Conservation (phyloP, 2,797 vertebrate genomes). For the Orientallactaga sibirica region DNA sequence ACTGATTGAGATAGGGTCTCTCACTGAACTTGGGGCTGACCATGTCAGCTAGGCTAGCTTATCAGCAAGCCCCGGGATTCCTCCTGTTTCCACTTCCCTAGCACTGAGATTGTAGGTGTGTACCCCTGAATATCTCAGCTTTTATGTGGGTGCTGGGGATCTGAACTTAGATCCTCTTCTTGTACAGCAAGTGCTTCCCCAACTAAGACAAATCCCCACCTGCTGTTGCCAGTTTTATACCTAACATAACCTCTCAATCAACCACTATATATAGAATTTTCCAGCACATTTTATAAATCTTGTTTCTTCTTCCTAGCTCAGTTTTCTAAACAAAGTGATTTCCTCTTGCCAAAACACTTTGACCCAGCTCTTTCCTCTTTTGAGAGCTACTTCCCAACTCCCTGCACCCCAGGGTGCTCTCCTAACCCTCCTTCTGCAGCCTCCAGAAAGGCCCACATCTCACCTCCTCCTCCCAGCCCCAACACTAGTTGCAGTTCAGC, state of each 20-base stretch:
- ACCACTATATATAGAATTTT: not conserved
- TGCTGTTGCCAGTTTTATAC: not conserved
- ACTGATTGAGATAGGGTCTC: too few species aligned
- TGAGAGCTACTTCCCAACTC: not conserved
- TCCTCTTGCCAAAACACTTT: not conserved
- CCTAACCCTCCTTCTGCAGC: slow-evolving; percentile 20
- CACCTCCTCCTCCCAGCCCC: slow-evolving; percentile 76
- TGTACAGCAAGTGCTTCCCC: too few species aligned
- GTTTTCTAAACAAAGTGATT: slow-evolving; percentile 30
- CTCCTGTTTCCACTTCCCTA: too few species aligned
- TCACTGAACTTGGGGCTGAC: too few species aligned
- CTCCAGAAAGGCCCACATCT: slow-evolving; percentile 72
- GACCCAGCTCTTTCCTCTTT: not conserved
- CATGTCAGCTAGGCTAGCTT: too few species aligned
- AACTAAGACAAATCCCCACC: too few species aligned
- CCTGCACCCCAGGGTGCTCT: not conserved
- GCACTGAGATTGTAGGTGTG: too few species aligned
- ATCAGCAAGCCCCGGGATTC: too few species aligned
- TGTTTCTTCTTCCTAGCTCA: slow-evolving; percentile 22
- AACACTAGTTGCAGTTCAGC: slow-evolving; percentile 76
- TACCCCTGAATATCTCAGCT: too few species aligned
- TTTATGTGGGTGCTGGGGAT: too few species aligned
- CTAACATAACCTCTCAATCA: slow-evolving; percentile 9
- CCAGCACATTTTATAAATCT: slow-evolving; percentile 15
- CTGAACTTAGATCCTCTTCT: too few species aligned